These are phyloP conservation scores for Nyctibius bracteatus DNA, from an alignment of 2,113 vertebrate genomes.

Conservation along the genomic window DNA sequence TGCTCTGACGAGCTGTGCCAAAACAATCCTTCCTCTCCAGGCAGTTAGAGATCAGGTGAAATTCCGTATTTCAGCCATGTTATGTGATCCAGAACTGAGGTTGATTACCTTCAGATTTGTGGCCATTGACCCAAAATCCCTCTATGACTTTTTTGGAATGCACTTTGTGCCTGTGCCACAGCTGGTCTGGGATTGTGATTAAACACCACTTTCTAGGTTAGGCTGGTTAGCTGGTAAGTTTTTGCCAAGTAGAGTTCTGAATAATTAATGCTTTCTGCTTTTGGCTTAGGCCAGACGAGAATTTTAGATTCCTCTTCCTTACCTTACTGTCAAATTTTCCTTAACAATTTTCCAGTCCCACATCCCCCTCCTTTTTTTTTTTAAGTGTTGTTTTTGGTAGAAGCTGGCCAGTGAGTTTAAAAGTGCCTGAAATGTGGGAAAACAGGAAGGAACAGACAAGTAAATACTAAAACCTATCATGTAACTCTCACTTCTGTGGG, in stretches of 20 bases:
- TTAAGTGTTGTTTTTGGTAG: not conserved
- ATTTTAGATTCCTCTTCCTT: not conserved
- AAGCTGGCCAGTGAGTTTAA: not conserved
- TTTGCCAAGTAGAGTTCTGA: not conserved
- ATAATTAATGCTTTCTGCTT: not conserved
- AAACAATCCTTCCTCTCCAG: not conserved
- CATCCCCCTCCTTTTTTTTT: fast-evolving
- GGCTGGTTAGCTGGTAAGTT: not conserved
- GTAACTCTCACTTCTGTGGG: not conserved
- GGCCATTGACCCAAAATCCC: not conserved
- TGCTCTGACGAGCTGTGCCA: not conserved
- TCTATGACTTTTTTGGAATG: not conserved
- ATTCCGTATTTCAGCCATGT: not conserved
- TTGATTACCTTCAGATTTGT: not conserved
- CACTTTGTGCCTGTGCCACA: not conserved
- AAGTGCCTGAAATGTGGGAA: not conserved
- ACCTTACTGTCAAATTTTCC: not conserved
- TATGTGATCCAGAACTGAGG: not conserved
- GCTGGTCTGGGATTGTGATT: not conserved
- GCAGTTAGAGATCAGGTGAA: not conserved
- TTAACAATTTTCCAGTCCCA: not conserved
- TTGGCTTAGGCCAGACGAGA: not conserved
- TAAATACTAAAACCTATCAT: not conserved
- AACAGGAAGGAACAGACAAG: not conserved
- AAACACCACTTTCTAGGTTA: not conserved